Percentiles rank a stretch among this genome's conserved stretches.
These are phyloP conservation scores for Megaleporinus macrocephalus DNA, from an alignment of 2,113 vertebrate species.

Conservation along the genomic window DNA sequence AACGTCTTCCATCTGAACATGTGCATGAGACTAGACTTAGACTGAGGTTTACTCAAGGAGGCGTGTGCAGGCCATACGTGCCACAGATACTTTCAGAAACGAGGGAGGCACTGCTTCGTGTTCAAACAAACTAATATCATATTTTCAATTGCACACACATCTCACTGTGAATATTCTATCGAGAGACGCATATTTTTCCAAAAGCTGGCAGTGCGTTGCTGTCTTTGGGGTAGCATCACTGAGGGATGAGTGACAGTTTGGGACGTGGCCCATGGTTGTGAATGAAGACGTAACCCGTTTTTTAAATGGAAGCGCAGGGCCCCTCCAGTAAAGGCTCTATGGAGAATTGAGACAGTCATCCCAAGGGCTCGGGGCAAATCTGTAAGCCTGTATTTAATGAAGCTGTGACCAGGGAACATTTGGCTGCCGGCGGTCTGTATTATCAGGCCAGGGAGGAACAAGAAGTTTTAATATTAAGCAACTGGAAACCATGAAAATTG, in stretches of 20 bases:
- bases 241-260: conserved; percentile 29
- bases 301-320: conserved; percentile 61
- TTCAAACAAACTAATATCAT: conserved; percentile 8
- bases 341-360: conserved; percentile 63
- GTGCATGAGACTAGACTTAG: background rate
- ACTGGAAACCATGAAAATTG: conserved; percentile 62
- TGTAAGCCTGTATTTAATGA: conserved; percentile 69
- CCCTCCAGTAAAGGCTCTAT: conserved; percentile 60
- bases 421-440: conserved; percentile 60
- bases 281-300: conserved; percentile 59
- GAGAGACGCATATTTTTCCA: conserved; percentile 35
- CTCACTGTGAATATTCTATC: conserved; percentile 40
- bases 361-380: conserved; percentile 60
- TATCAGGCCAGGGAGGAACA: conserved; percentile 65
- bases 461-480: conserved; percentile 73
- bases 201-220: conserved; percentile 4
- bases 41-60: background rate
- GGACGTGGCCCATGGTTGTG: conserved; percentile 35
- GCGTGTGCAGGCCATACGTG: background rate
- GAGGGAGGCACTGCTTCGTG: conserved; percentile 1
- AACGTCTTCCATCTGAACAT: background rate
- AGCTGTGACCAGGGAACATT: conserved; percentile 68
- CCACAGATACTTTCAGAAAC: background rate
- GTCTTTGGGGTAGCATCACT: conserved; percentile 14
- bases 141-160: conserved; percentile 5